Conservation (phyloP, 2,888 invertebrate genomes). For the Drosophila ezoana region DNA sequence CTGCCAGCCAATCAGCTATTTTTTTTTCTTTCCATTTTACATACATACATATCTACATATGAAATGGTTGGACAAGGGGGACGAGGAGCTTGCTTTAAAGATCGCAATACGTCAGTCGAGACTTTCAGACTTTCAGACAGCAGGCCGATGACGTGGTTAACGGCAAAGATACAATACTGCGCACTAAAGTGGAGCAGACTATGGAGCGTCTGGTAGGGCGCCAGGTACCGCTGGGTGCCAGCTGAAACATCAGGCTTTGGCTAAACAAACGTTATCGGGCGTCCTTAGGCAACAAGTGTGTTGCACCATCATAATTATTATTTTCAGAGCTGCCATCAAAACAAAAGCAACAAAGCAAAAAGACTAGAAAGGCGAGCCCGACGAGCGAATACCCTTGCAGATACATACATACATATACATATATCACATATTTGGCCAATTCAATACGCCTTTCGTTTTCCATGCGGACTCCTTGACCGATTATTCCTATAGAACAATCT, state of each 20-base stretch:
- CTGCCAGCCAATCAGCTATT: neutral
- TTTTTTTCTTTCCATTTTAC: neutral
- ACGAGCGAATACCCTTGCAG: neutral
- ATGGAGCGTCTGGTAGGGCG: neutral
- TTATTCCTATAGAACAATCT: no score
- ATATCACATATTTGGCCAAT: no score
- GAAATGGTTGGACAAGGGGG: neutral
- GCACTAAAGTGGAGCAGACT: neutral
- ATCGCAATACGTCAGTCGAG: conserved; percentile 23
- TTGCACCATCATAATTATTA: conserved; percentile 2
- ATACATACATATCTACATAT: neutral
- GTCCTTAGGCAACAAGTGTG: neutral
- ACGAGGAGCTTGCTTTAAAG: conserved; percentile 15
- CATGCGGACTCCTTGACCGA: no score
- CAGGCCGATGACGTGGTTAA: neutral
- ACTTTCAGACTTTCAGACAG: conserved; percentile 6
- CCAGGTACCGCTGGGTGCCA: neutral
- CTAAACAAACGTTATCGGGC: neutral
- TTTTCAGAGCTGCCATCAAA: no score
- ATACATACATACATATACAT: no score
- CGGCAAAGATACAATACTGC: conserved; percentile 9
- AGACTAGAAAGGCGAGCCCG: neutral
- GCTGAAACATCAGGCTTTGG: conserved; percentile 1
- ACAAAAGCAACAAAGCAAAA: no score
- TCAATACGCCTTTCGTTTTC: no score